Conservation (phyloP, 2,888 invertebrate species). For the Adineta ricciae region DNA sequence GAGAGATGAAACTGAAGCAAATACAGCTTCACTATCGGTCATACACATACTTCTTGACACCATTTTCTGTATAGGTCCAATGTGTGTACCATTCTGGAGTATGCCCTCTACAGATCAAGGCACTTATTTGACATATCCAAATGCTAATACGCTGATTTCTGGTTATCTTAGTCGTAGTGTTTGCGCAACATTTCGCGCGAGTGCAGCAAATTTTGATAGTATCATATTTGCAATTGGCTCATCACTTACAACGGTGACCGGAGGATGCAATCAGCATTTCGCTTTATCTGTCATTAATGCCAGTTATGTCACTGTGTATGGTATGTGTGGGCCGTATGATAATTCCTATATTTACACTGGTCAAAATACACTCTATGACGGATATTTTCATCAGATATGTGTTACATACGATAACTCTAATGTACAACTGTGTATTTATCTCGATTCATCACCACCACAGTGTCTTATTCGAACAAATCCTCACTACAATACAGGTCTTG, state of each 20-base stretch:
- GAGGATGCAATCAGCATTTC: not conserved
- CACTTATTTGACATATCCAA: not conserved
- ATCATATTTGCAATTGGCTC: not conserved
- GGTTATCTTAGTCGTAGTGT: not conserved
- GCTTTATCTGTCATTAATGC: not conserved
- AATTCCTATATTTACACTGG: not conserved
- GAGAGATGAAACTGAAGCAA: too few species aligned
- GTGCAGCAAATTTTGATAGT: not conserved
- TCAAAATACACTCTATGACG: not conserved
- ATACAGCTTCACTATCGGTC: too few species aligned
- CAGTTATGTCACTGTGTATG: not conserved
- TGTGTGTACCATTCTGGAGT: not conserved
- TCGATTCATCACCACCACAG: not conserved
- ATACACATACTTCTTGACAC: too few species aligned
- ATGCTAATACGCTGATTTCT: not conserved
- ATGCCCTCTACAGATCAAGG: not conserved
- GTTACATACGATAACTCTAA: not conserved
- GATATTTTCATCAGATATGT: not conserved
- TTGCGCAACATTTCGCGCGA: not conserved
- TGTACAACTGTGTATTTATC: not conserved
- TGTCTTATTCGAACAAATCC: not conserved
- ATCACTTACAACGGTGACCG: not conserved
- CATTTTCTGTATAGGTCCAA: not conserved
- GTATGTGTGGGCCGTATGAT: not conserved
- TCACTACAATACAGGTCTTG: not conserved